Conservation (phyloP, 2,113 vertebrate species). For the Corythaeola cristata region DNA sequence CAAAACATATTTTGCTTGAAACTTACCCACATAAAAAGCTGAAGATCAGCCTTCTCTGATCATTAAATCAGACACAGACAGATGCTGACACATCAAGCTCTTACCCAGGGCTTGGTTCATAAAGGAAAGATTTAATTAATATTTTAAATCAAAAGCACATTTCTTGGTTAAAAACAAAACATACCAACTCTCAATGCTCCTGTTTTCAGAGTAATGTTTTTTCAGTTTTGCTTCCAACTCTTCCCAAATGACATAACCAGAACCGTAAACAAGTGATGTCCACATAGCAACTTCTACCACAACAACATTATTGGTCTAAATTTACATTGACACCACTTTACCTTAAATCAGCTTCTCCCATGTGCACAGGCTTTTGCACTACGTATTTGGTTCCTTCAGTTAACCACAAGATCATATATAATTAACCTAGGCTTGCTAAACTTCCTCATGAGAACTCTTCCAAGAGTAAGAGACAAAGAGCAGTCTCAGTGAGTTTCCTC, state of each 20-base stretch:
- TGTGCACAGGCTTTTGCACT: neutral
- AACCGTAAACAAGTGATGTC: neutral
- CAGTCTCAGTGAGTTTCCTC: neutral
- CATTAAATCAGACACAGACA: neutral
- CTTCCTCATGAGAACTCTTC: neutral
- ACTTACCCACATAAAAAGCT: slow-evolving; percentile 12
- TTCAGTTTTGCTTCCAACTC: neutral
- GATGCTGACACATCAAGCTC: slow-evolving; percentile 36
- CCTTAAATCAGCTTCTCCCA: neutral
- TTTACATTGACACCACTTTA: neutral
- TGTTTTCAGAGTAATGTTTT: neutral
- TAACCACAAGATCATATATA: neutral
- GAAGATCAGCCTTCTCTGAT: slow-evolving; percentile 2
- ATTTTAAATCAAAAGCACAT: slow-evolving; percentile 24
- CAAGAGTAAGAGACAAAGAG: neutral
- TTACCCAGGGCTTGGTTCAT: neutral
- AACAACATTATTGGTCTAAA: neutral
- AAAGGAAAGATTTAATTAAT: slow-evolving; percentile 14
- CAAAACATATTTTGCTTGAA: neutral
- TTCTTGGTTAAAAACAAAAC: neutral
- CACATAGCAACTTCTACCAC: neutral
- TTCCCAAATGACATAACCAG: slow-evolving; percentile 18
- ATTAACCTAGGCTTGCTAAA: neutral
- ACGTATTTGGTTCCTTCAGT: neutral
- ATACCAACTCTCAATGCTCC: neutral